Evolutionary conservation across 2,113 vertebrate genomes (phyloP).

Genomic region (Bostrychus sinensis): DNA sequence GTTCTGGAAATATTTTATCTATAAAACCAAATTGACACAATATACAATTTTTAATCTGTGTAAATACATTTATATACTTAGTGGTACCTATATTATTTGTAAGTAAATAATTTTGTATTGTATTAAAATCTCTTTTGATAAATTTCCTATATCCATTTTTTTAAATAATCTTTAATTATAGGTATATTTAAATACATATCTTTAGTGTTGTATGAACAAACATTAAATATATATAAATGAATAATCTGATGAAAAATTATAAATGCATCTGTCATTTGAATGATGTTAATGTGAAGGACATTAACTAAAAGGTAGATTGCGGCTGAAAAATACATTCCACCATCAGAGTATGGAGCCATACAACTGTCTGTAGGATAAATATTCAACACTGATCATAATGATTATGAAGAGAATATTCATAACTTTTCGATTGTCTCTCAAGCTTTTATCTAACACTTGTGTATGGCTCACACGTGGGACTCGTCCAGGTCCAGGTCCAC

Average conservation of each 20-base stretch:
- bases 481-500: slow-evolving; percentile 90
- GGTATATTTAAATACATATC: not conserved
- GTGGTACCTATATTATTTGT: not conserved
- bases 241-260: not conserved
- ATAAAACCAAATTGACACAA: not conserved
- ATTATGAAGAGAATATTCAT: not conserved
- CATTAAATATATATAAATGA: not conserved
- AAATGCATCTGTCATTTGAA: not conserved
- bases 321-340: slow-evolving; percentile 39
- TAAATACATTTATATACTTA: no score
- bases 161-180: not conserved
- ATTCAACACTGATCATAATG: not conserved
- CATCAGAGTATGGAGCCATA: not conserved
- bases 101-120: not conserved
- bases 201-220: not conserved
- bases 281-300: not conserved
- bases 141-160: slow-evolving; percentile 2
- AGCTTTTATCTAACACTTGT: not conserved
- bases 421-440: slow-evolving; percentile 10
- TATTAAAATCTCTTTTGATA: slow-evolving; percentile 39
- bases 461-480: slow-evolving; percentile 84
- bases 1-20: not conserved
- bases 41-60: no score
- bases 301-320: not conserved
- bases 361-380: not conserved